phyloP scores from a whole-genome alignment of 2,888 invertebrate genomes.

The Globia sparganii region DNA sequence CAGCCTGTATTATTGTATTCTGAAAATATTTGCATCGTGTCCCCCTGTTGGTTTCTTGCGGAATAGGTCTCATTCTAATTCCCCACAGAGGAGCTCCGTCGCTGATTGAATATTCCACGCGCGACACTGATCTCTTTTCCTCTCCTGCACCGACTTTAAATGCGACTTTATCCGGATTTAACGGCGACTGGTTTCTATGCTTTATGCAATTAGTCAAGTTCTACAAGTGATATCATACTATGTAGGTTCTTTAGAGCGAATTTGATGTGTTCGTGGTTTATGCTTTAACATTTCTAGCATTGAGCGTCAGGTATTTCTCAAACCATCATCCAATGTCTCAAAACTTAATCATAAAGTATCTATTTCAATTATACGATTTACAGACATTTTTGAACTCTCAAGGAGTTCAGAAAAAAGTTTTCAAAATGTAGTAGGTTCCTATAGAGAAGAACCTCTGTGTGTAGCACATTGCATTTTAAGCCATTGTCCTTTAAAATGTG shows the following conservation, averaged over 20 bases:
- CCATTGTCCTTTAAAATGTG: not conserved
- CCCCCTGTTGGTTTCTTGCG: slow-evolving; percentile 48
- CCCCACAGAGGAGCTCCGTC: slow-evolving; percentile 40
- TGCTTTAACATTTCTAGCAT: not conserved
- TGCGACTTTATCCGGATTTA: slow-evolving; percentile 68
- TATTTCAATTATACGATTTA: not conserved
- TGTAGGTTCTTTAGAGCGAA: not conserved
- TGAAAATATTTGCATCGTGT: slow-evolving; percentile 47
- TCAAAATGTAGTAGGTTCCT: not conserved
- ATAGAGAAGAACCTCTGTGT: not conserved
- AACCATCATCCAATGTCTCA: not conserved
- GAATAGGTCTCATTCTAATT: slow-evolving; percentile 56
- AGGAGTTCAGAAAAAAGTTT: not conserved
- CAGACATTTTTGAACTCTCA: not conserved
- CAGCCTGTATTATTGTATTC: slow-evolving; percentile 37
- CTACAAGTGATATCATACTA: not conserved
- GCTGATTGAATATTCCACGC: slow-evolving; percentile 74
- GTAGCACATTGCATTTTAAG: not conserved
- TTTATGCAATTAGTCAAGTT: slow-evolving; percentile 61
- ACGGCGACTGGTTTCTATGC: slow-evolving; percentile 55
- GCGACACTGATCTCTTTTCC: slow-evolving; percentile 69
- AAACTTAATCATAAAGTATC: not conserved
- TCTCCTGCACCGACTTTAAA: slow-evolving; percentile 66
- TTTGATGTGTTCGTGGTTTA: not conserved
- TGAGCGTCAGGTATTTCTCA: not conserved